phyloP scores from a whole-genome alignment of 2,888 invertebrate species.

The Pardosa pseudoannulata region DNA sequence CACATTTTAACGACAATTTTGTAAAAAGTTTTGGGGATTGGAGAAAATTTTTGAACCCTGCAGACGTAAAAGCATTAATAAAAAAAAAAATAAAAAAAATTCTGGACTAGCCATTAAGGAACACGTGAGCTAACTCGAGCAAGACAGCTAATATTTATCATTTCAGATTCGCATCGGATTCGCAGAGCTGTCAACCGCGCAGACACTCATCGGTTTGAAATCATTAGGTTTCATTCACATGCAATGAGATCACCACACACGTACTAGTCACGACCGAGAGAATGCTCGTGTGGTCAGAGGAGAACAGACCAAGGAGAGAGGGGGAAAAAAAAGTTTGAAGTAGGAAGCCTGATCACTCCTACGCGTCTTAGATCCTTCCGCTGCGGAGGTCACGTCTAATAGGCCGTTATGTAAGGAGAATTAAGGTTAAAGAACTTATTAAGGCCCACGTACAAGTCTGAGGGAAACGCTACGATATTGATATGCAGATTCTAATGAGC shows the following conservation, averaged over 20 bases:
- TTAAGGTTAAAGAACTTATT: slow-evolving; percentile 38
- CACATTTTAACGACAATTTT: too few species aligned
- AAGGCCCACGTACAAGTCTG: neutral
- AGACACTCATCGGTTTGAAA: neutral
- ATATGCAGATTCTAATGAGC: neutral
- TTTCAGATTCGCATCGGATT: neutral
- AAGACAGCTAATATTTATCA: too few species aligned
- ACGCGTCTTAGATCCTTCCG: slow-evolving; percentile 41
- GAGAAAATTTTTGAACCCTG: too few species aligned
- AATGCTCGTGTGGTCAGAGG: neutral
- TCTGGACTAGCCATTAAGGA: too few species aligned
- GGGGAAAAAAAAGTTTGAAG: neutral
- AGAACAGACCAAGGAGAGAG: neutral
- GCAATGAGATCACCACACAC: neutral
- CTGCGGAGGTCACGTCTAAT: slow-evolving; percentile 22
- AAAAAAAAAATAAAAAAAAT: too few species aligned
- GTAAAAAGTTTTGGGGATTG: too few species aligned
- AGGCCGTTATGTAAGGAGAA: slow-evolving; percentile 16
- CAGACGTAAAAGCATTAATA: too few species aligned
- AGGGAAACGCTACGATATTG: neutral
- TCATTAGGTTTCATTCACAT: neutral
- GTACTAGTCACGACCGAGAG: neutral
- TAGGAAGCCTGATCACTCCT: slow-evolving; percentile 38
- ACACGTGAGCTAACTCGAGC: too few species aligned
- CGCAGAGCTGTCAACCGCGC: neutral